Conservation (phyloP, 2,888 invertebrate species). For the Macaria liturata region DNA sequence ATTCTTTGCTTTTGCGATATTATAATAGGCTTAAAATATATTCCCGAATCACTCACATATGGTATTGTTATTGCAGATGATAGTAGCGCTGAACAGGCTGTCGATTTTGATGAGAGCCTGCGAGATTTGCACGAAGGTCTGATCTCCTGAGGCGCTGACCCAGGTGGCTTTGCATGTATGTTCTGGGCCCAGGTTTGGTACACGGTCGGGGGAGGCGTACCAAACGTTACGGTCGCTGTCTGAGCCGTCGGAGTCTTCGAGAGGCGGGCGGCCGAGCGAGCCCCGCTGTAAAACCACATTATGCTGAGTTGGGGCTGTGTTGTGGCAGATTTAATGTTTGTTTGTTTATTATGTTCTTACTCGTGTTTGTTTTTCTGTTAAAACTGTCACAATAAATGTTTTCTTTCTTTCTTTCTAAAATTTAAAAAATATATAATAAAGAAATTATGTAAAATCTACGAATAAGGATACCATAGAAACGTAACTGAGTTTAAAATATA, state of each 20-base stretch:
- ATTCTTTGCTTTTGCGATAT: too few relatives aligned
- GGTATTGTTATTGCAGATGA: slow-evolving; percentile 93
- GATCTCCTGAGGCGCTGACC: slow-evolving; percentile 98
- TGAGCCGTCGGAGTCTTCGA: slow-evolving; percentile 56
- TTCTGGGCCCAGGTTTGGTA: slow-evolving; percentile 92
- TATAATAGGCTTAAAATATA: too few relatives aligned
- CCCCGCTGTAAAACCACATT: slow-evolving; percentile 71
- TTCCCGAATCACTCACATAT: slow-evolving; percentile 84
- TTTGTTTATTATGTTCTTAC: too few relatives aligned
- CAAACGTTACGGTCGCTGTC: slow-evolving; percentile 82
- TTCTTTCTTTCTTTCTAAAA: too few relatives aligned
- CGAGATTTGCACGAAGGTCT: slow-evolving; percentile 96
- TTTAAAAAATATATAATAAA: too few relatives aligned
- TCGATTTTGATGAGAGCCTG: slow-evolving; percentile 96
- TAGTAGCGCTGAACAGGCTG: slow-evolving; percentile 93
- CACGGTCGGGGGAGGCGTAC: slow-evolving; percentile 88
- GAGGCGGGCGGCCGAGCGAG: slow-evolving; percentile 79
- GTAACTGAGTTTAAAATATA: too few relatives aligned
- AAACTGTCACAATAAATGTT: too few relatives aligned
- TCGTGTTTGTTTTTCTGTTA: too few relatives aligned
- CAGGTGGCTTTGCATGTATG: slow-evolving; percentile 95
- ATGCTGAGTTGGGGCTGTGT: too few relatives aligned
- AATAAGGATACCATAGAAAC: too few relatives aligned
- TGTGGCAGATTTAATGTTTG: too few relatives aligned
- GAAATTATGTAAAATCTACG: too few relatives aligned